Base-by-base conservation (phyloP, 2,113 vertebrate species). In the Delphinapterus leucas region DNA sequence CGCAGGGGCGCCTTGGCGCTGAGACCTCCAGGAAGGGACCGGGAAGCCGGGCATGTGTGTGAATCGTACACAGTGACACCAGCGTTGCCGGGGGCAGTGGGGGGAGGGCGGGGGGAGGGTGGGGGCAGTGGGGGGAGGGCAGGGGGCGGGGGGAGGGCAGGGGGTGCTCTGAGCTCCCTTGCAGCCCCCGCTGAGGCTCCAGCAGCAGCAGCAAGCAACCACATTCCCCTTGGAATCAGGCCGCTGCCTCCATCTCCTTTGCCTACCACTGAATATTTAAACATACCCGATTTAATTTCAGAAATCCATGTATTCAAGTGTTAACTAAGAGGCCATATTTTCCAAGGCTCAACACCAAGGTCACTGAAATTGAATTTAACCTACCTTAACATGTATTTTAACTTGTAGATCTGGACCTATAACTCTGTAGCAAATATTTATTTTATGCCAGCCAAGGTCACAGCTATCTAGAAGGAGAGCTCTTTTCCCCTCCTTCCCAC, bases 1-100 rank as follows among this genome's bases (percentile, higher is more conserved):
- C 6, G 18, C 6, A 1, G 25, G 0, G 1, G 33, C 1, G 25
- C 26, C 10, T 1, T 33, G 11, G 11, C 2, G 0, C 53, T 21
- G 63, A 53, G 23, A 4, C 36, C 38, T 65, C 53, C 82, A 33
- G 77, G 25, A 80, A 44, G 74, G 15, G 25, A 61, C 25, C 4
- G 0, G 13, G 60, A 28, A 25, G 28, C 36, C 1, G 8, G 36
- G 10, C n/a, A 7, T 49, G 79, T 5, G 11, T 31, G 33, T 28
- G 8, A 15, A 23, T 3, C 0, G 1, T 9, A 20, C 33, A 3
- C 7, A 26, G 28, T 10, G 3, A 20, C 3, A 6, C 26, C 6
- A 0, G 49, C 36, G 3, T 12, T 1, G 23, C 70, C 38, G 2
- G 0, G 23, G 28, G 38, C 2, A 49, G 21, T 12, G 23, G 47